Evolutionary conservation across 2,113 vertebrate genomes (phyloP), one percentile per base, ranked within the genome.

Genomic region (Scophthalmus maximus): DNA sequence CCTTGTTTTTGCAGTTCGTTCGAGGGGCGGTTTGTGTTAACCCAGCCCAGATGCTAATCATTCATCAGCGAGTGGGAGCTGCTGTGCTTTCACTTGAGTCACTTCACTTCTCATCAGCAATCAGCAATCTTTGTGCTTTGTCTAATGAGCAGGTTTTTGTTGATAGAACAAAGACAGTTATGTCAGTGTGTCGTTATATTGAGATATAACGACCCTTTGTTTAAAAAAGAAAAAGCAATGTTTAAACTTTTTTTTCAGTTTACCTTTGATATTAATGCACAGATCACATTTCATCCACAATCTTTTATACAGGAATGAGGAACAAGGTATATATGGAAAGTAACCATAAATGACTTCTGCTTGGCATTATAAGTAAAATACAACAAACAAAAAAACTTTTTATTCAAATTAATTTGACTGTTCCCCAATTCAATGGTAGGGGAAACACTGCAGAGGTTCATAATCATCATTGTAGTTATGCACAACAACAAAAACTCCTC

Each of bases 21-120:
- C 67, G 30, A 30, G 6, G 50, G 26, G 42, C 58, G 55, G 3
- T 8, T 53, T 78, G 77, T 65, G 56, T 59, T 57, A 55, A 50
- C 38, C n/a, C 56, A 29, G n/a, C 34, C 30, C 72, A 73, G 68
- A 14, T 71, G 73, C 32, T 87, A 88, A 90, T 84, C 69, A 87
- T 91, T 86, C 60, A 88, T 79, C 72, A 77, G 63, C 57, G n/a
- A 30, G 32, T 14, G 52, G 53, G 52, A 29, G 68, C 17, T 36
- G 34, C 29, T 23, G 52, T 75, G 65, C 36, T 68, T 64, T 44
- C 12, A 23, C 11, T n/a, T 61, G 10, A 51, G 17, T 36, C n/a
- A n/a, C n/a, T n/a, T 63, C 30, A 26, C 30, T 52, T 56, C 30
- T 53, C 40, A 62, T 50, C 55, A 49, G 12, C 77, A 62, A 71